phyloP scores from a whole-genome alignment of 2,797 vertebrate genomes.

The Ctenopoma kingsleyae region DNA sequence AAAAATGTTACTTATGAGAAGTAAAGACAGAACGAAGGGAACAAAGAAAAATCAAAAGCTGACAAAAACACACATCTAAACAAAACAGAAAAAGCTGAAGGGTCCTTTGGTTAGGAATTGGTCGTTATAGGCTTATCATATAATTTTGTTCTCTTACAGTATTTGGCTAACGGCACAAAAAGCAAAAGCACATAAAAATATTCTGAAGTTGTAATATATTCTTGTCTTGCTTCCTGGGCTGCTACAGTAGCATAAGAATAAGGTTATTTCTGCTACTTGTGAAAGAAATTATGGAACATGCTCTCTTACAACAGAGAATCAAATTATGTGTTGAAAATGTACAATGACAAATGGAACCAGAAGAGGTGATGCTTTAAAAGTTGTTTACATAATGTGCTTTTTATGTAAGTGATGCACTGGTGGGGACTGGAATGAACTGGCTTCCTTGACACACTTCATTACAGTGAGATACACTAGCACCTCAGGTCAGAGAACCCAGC shows the following conservation, averaged over 20 bases:
- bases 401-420: conserved; percentile 58
- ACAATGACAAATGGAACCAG: conserved; percentile 60
- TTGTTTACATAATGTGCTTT: conserved; percentile 57
- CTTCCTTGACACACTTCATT: conserved; percentile 62
- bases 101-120: conserved; percentile 10
- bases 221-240: conserved; percentile 1
- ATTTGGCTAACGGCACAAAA: conserved; percentile 37
- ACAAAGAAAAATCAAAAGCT: neutral
- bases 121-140: conserved; percentile 32
- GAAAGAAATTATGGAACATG: conserved; percentile 28
- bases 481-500: conserved; percentile 47
- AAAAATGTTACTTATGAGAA: neutral
- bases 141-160: conserved; percentile 2
- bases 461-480: conserved; percentile 47
- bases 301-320: conserved; percentile 31
- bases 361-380: conserved; percentile 41
- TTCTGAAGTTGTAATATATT: conserved; percentile 14
- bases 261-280: conserved; percentile 33
- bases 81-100: neutral
- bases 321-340: conserved; percentile 57
- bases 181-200: conserved; percentile 17
- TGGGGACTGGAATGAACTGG: conserved; percentile 58
- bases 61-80: neutral
- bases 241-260: conserved; percentile 19
- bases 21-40: neutral